Base-by-base conservation (phyloP, 2,888 invertebrate species). In the Drosophila putrida region DNA sequence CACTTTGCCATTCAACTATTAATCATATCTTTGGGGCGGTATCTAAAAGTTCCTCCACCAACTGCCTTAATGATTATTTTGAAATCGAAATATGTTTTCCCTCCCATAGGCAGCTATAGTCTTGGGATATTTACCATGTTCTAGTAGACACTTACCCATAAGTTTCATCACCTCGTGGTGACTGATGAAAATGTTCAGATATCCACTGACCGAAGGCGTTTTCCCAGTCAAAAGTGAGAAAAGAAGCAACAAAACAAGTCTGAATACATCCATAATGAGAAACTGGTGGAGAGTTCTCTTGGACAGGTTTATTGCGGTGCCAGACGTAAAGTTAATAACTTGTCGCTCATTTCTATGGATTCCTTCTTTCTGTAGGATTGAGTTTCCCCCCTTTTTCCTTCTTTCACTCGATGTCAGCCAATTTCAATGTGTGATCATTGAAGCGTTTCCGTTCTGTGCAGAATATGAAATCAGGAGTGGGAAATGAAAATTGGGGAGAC, bases 111-210 rank as follows among this genome's bases (percentile, higher is more conserved):
- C 20, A 10, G 0, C 27, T 39, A 4, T 41, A 28, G 10, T 33
- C 0, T 31, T 4, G 11, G 36, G 36, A 13, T 46, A 8, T 9
- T 11, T 43, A 5, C 3, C 2, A 44, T 25, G 28, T 28, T 41
- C 5, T 5, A 5, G 11, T 11, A 31, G 36, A 20, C 20, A 93
- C 95, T 95, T 93, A 96, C 96, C 96, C 93, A 96, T 93, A 88
- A 96, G 93, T 93, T 96, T 96, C 94, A 95, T 95, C 91, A 96
- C 96, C 93, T 96, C 96, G 77, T 95, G 94, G 92, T 95, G 95
- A 92, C 95, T 96, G 93, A 96, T 96, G 93, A 96, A 96, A 90
- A 96, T 95, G 93, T 96, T 95, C 90, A 96, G 94, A 93, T 96
- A 95, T 92, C 95, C 94, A 92, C 94, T 93, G 93, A 94, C 94